Conservation (phyloP, 1,140 invertebrate genomes). For the Argopecten irradians region DNA sequence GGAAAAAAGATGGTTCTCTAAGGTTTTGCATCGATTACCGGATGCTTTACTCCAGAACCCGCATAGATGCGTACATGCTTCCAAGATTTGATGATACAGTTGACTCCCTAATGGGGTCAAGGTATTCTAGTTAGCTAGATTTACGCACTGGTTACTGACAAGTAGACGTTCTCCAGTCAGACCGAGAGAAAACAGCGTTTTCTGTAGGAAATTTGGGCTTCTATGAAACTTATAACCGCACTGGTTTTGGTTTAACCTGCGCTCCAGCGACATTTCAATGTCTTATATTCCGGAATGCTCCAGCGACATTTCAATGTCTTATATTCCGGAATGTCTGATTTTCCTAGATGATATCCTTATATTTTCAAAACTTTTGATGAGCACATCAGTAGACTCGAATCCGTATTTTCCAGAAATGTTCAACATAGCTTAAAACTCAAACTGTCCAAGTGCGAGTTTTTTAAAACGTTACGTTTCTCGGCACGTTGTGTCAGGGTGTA, state of each 20-base stretch:
- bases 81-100: background rate
- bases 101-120: too few species aligned
- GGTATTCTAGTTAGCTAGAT: too few species aligned
- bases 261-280: background rate
- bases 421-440: background rate
- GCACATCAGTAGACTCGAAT: background rate
- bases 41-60: background rate
- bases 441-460: constrained; percentile 28
- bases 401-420: background rate
- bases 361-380: background rate
- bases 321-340: background rate
- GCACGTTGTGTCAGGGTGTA: constrained; percentile 21
- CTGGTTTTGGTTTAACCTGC: constrained; percentile 29
- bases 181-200: background rate
- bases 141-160: background rate
- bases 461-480: background rate
- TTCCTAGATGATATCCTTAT: background rate
- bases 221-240: constrained; percentile 33
- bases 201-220: constrained; percentile 26
- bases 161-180: background rate
- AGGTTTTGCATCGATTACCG: constrained; percentile 26
- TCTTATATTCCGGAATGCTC: background rate
- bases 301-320: too few species aligned
- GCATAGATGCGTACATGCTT: background rate
- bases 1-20: constrained; percentile 28